These are phyloP conservation scores for Eupithecia insigniata DNA, from an alignment of 2,888 invertebrate genomes.

Conservation along the genomic window DNA sequence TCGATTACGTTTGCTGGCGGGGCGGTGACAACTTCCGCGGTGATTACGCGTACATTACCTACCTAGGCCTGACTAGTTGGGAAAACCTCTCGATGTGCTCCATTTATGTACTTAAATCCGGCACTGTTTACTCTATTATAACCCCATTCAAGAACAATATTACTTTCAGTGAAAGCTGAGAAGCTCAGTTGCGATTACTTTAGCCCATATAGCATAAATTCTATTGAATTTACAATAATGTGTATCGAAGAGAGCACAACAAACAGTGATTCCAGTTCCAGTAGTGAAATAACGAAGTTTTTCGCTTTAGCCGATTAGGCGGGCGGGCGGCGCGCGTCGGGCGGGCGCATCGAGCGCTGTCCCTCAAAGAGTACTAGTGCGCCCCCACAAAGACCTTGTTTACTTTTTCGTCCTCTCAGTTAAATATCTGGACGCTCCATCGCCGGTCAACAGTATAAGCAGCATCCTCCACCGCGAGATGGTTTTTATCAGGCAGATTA, in stretches of 20 bases:
- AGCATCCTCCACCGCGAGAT: conserved; percentile 54
- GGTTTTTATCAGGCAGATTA: conserved; percentile 70
- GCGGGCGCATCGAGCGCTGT: conserved; percentile 50
- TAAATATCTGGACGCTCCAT: conserved; percentile 70
- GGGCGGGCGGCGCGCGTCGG: conserved; percentile 47
- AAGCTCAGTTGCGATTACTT: conserved; percentile 23
- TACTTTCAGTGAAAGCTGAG: conserved; percentile 12
- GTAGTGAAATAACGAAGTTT: conserved; percentile 57
- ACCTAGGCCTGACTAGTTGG: conserved; percentile 12
- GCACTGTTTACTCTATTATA: not conserved
- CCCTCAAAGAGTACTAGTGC: conserved; percentile 49
- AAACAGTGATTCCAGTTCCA: conserved; percentile 47
- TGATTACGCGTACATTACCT: conserved; percentile 40
- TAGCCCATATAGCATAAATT: conserved; percentile 27
- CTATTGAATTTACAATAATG: conserved; percentile 37
- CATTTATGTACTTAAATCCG: not conserved
- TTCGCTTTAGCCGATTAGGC: conserved; percentile 63
- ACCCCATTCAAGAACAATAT: not conserved
- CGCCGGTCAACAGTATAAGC: conserved; percentile 69
- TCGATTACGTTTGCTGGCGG: conserved; percentile 64
- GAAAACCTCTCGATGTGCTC: conserved; percentile 22
- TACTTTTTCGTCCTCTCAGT: conserved; percentile 65
- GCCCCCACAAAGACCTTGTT: conserved; percentile 63
- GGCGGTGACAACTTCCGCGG: conserved; percentile 61
- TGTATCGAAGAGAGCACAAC: conserved; percentile 31